Evolutionary conservation across 1,140 invertebrate genomes (phyloP).

Genomic region (Monochamus saltuarius): DNA sequence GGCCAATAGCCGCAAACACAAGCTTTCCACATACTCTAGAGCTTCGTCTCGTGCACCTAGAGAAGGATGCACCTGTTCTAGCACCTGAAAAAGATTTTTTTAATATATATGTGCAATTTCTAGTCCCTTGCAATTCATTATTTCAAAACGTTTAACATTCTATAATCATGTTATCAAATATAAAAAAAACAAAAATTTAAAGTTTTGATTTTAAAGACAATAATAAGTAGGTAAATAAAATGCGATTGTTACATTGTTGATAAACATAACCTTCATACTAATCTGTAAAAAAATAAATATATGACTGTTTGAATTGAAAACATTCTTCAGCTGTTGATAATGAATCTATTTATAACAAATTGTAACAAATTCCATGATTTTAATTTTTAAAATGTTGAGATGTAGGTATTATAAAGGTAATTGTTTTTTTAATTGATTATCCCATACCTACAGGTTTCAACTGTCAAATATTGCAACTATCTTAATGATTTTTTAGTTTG

Average conservation of each 20-base stretch:
- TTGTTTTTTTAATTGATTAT: background rate
- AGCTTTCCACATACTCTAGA: slow-evolving; percentile 87
- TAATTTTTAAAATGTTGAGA: too few relatives aligned
- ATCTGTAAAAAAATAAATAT: too few relatives aligned
- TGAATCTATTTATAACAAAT: too few relatives aligned
- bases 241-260: background rate
- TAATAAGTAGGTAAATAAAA: background rate
- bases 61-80: slow-evolving; percentile 87
- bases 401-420: too few relatives aligned
- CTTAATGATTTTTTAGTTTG: slow-evolving; percentile 3
- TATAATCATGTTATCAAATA: background rate
- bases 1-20: slow-evolving; percentile 84
- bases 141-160: too few relatives aligned
- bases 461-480: slow-evolving; percentile 5
- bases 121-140: background rate
- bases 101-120: background rate
- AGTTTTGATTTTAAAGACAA: background rate
- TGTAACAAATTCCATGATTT: too few relatives aligned
- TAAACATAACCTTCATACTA: too few relatives aligned
- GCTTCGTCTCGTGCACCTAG: slow-evolving; percentile 87
- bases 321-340: too few relatives aligned
- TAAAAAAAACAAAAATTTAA: background rate
- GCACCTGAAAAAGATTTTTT: slow-evolving; percentile 62
- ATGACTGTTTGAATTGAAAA: background rate
- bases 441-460: slow-evolving; percentile 6